Percentiles rank a stretch among this genome's conserved stretches.
phyloP scores from a whole-genome alignment of 2,113 vertebrate genomes.

The Aplodontia rufa region DNA sequence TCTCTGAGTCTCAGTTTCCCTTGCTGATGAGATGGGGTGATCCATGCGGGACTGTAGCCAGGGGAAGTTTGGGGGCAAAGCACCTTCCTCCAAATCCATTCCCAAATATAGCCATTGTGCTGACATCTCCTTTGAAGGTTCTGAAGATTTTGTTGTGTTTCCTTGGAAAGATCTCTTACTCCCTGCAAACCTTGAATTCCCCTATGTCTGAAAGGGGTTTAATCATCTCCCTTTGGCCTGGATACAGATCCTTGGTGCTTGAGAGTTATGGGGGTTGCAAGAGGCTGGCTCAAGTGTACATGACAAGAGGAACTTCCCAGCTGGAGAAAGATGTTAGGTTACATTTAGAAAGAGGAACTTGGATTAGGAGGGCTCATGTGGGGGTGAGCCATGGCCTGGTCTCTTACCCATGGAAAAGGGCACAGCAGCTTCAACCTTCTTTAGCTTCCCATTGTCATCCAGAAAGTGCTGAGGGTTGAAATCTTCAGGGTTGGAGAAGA shows the following conservation, averaged over 20 bases:
- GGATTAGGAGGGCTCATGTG: neutral
- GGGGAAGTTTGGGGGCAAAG: no score
- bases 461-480: constrained; percentile 82
- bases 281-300: neutral
- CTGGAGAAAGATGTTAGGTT: neutral
- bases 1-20: no score
- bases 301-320: neutral
- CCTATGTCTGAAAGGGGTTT: neutral
- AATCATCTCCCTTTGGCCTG: neutral
- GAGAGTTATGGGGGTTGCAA: neutral
- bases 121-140: neutral
- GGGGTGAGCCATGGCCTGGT: neutral
- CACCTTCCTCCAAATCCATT: neutral
- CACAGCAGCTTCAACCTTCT: constrained; percentile 77
- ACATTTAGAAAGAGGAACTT: neutral
- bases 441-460: constrained; percentile 77
- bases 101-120: neutral
- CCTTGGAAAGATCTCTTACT: neutral
- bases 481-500: constrained; percentile 64
- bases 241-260: neutral
- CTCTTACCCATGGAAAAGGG: constrained; percentile 80
- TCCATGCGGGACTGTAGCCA: no score
- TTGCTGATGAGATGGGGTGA: no score
- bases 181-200: neutral
- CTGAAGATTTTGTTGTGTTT: neutral